These are phyloP conservation scores for Natrix natrix DNA, from an alignment of 2,797 vertebrate species.

Conservation along the genomic window DNA sequence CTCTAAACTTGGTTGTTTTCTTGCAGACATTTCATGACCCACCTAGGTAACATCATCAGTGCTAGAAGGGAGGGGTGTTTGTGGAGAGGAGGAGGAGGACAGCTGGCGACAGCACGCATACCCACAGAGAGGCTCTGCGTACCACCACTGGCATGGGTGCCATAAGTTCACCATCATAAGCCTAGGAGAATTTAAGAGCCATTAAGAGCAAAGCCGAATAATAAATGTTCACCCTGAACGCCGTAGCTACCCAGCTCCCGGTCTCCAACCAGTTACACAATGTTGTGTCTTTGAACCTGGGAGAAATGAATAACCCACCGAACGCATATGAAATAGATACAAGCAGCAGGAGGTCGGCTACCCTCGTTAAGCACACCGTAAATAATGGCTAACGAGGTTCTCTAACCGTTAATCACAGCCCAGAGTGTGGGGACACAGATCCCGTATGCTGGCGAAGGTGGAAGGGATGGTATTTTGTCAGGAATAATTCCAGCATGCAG, in stretches of 20 bases:
- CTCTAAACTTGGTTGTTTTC: too few relatives aligned
- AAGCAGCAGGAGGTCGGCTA: not conserved
- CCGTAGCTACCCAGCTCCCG: not conserved
- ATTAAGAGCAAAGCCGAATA: not conserved
- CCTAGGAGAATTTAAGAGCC: not conserved
- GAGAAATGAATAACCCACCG: not conserved
- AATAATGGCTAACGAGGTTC: not conserved
- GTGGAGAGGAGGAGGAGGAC: too few relatives aligned
- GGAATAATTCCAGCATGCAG: not conserved
- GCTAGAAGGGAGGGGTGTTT: too few relatives aligned
- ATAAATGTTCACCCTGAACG: not conserved
- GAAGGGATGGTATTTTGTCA: not conserved
- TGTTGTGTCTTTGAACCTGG: not conserved
- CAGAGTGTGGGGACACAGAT: not conserved
- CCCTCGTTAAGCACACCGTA: not conserved
- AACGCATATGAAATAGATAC: not conserved
- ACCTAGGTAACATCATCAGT: too few relatives aligned
- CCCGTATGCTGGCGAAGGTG: not conserved
- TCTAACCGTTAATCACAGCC: not conserved
- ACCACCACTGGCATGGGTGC: too few relatives aligned
- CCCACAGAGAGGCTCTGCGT: too few relatives aligned
- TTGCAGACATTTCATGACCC: too few relatives aligned
- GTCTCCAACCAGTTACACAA: not conserved
- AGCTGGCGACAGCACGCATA: too few relatives aligned
- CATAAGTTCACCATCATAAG: too few relatives aligned